Conservation (phyloP, 2,888 invertebrate genomes). For the Volucella inanis region DNA sequence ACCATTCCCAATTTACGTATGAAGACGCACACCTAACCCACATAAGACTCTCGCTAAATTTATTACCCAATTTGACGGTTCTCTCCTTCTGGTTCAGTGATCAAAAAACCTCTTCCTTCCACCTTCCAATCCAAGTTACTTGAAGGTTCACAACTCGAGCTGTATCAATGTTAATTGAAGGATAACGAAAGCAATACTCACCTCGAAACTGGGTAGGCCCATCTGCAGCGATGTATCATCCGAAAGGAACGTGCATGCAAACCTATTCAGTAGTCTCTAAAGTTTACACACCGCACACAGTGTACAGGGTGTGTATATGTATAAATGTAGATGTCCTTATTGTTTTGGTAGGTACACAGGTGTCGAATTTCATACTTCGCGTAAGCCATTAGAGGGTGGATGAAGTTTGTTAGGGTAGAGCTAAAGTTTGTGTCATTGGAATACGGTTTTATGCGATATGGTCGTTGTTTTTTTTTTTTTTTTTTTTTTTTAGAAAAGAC, state of each 20-base stretch:
- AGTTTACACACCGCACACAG: slow-evolving; percentile 7
- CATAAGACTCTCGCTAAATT: slow-evolving; percentile 16
- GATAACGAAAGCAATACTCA: slow-evolving; percentile 43
- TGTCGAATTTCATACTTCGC: slow-evolving; percentile 39
- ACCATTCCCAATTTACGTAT: slow-evolving; percentile 28
- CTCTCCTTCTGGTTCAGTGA: neutral
- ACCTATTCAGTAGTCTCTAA: slow-evolving; percentile 1
- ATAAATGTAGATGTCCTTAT: slow-evolving; percentile 40
- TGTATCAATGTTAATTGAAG: slow-evolving; percentile 47
- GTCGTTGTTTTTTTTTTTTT: slow-evolving; percentile 36
- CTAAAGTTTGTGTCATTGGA: neutral
- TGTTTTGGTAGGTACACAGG: slow-evolving; percentile 35
- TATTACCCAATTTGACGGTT: slow-evolving; percentile 33
- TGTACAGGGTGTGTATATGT: slow-evolving; percentile 5
- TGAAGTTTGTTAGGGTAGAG: neutral
- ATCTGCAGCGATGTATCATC: slow-evolving; percentile 33
- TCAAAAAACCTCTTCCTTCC: neutral
- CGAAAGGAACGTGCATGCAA: slow-evolving; percentile 18
- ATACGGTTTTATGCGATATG: slow-evolving; percentile 34
- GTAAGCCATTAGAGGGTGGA: neutral
- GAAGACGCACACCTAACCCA: slow-evolving; percentile 10
- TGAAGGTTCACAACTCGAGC: neutral
- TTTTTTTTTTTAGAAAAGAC: slow-evolving; percentile 25
- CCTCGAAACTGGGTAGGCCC: slow-evolving; percentile 4
- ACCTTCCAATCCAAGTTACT: neutral